These are phyloP conservation scores for Dipodomys spectabilis DNA, from an alignment of 2,113 vertebrate species.

Conservation along the genomic window DNA sequence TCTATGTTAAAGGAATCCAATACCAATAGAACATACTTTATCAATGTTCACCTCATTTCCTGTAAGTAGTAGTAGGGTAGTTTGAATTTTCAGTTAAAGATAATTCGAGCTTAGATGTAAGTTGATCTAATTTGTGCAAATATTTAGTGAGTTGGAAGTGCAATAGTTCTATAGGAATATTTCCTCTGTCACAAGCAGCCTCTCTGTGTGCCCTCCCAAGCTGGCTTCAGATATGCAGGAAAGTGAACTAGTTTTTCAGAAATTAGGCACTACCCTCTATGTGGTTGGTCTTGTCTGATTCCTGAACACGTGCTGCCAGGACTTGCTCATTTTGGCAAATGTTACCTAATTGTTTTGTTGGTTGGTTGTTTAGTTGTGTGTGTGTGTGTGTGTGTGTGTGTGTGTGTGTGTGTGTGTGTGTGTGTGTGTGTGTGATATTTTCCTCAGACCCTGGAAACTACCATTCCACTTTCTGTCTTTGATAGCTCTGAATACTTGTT, in stretches of 20 bases:
- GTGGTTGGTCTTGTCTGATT: background rate
- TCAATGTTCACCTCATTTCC: background rate
- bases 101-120: background rate
- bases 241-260: background rate
- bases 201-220: background rate
- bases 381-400: too few species aligned
- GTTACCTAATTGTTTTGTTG: background rate
- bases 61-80: background rate
- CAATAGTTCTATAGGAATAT: background rate
- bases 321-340: background rate
- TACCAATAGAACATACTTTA: background rate
- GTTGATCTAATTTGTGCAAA: background rate
- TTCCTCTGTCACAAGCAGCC: background rate
- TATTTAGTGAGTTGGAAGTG: slow-evolving; percentile 25
- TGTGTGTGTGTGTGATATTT: background rate
- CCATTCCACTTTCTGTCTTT: background rate
- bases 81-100: background rate
- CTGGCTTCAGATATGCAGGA: background rate
- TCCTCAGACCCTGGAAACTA: background rate
- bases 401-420: too few species aligned
- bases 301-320: background rate
- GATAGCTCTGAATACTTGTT: background rate
- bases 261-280: background rate
- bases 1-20: background rate
- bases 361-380: too few species aligned